Percentiles rank a stretch among this genome's conserved stretches.
Evolutionary conservation across 2,888 invertebrate genomes (phyloP).

Genomic region (Orthosia gothica): DNA sequence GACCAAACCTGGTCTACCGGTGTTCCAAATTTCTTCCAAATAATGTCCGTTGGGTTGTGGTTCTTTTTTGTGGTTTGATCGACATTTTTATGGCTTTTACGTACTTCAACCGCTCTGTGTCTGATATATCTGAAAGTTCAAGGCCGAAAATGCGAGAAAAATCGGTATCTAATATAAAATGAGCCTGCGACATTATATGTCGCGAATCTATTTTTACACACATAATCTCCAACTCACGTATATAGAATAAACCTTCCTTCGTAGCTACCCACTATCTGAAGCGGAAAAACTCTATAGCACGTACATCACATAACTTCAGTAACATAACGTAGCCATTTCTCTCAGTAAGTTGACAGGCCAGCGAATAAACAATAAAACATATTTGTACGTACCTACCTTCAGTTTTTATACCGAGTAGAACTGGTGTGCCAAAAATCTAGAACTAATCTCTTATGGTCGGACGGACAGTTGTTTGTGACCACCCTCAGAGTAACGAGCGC

Average conservation of each 20-base stretch:
- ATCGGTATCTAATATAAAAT: conserved; percentile 5
- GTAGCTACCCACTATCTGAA: conserved; percentile 19
- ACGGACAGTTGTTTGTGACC: conserved; percentile 26
- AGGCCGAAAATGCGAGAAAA: background rate
- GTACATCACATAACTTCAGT: conserved; percentile 52
- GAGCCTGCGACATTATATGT: background rate
- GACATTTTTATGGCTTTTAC: background rate
- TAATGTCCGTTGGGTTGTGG: too few species aligned
- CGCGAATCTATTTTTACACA: conserved; percentile 1
- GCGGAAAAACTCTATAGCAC: conserved; percentile 47
- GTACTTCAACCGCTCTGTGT: too few species aligned
- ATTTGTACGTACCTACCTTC: conserved; percentile 37
- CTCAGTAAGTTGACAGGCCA: conserved; percentile 51
- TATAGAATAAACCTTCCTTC: conserved; percentile 4
- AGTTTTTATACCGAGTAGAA: conserved; percentile 42
- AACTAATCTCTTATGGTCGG: conserved; percentile 53
- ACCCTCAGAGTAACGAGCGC: background rate
- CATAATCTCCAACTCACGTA: conserved; percentile 13
- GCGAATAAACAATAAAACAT: conserved; percentile 56
- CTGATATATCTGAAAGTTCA: background rate
- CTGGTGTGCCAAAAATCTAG: conserved; percentile 53
- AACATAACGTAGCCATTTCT: conserved; percentile 47
- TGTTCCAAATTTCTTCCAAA: too few species aligned
- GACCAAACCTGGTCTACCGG: too few species aligned
- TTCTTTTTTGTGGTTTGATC: too few species aligned